These are phyloP conservation scores for Scolopax mira DNA, from an alignment of 2,113 vertebrate genomes.

Conservation along the genomic window DNA sequence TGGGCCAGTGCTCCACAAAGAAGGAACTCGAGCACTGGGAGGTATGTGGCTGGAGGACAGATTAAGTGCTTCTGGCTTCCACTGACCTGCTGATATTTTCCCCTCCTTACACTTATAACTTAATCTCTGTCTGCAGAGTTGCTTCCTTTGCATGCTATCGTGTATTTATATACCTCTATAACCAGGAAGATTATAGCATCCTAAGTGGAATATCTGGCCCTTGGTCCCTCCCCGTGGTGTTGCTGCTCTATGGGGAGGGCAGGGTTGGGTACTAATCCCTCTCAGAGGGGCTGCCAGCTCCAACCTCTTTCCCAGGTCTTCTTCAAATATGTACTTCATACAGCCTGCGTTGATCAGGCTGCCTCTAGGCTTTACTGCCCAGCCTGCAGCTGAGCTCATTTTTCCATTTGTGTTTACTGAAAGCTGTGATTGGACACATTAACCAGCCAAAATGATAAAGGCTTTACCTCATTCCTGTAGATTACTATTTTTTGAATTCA, in stretches of 20 bases:
- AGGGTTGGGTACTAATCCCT: neutral
- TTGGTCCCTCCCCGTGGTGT: neutral
- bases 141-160: neutral
- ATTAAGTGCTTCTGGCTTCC: neutral
- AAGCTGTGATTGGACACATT: neutral
- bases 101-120: neutral
- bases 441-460: neutral
- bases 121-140: neutral
- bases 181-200: neutral
- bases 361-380: neutral
- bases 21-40: neutral
- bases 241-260: neutral
- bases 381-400: neutral
- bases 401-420: slow-evolving; percentile 22
- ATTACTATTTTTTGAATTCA: neutral
- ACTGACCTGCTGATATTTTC: neutral
- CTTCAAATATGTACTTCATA: neutral
- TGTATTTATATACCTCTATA: neutral
- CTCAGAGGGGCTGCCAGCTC: neutral
- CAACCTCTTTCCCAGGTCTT: neutral
- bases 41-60: neutral
- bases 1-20: neutral
- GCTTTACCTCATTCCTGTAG: neutral
- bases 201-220: neutral
- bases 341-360: neutral